phyloP scores from a whole-genome alignment of 2,113 vertebrate genomes.

The Leucopternis melanops region DNA sequence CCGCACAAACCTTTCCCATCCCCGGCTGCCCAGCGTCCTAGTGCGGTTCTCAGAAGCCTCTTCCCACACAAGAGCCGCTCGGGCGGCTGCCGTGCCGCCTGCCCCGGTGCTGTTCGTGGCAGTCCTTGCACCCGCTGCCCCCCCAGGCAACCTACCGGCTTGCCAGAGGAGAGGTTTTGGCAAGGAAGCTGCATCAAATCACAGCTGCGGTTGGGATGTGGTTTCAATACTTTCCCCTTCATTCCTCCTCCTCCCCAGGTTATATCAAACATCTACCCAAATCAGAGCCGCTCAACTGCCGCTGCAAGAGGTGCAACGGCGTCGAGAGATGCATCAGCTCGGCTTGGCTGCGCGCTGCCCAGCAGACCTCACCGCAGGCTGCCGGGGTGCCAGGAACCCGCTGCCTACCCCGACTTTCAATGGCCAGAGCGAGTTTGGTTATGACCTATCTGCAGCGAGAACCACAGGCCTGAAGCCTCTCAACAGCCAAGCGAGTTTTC shows the following conservation, averaged over 20 bases:
- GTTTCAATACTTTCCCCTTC: conserved; percentile 61
- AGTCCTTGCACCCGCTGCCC: neutral
- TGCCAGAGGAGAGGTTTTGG: conserved; percentile 57
- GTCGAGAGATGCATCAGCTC: accelerated
- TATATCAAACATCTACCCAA: neutral
- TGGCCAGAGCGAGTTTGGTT: neutral
- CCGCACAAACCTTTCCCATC: accelerated
- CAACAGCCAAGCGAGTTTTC: accelerated
- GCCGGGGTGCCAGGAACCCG: neutral
- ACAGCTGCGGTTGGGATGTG: conserved; percentile 64
- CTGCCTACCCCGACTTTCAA: neutral
- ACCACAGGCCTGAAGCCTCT: neutral
- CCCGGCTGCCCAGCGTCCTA: neutral
- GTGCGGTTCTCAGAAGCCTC: neutral
- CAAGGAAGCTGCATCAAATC: conserved; percentile 58
- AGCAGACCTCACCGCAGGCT: neutral
- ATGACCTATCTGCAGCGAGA: neutral
- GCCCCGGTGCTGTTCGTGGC: neutral
- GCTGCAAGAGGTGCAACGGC: neutral
- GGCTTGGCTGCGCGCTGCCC: accelerated
- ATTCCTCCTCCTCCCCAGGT: conserved; percentile 47
- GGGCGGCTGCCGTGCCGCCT: neutral
- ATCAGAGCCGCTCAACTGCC: neutral
- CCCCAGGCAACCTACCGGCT: neutral
- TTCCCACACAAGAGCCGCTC: neutral